These are phyloP conservation scores for Brassicogethes aeneus DNA, from an alignment of 2,888 invertebrate genomes.

Conservation along the genomic window DNA sequence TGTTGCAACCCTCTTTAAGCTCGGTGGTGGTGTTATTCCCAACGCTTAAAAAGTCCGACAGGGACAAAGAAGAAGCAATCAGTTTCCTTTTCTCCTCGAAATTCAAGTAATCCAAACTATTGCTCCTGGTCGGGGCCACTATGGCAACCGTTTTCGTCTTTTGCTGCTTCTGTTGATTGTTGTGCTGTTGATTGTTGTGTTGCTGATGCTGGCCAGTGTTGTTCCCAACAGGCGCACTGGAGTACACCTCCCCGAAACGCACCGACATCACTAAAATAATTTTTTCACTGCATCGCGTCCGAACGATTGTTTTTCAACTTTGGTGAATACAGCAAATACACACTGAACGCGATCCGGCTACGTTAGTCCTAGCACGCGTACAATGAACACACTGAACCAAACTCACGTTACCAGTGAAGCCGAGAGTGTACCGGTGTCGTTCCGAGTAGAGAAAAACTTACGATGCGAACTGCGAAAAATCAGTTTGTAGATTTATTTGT, in stretches of 20 bases:
- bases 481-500: no score
- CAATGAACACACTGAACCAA: no score
- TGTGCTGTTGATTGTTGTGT: conserved; percentile 5
- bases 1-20: conserved; percentile 31
- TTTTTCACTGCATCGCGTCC: no score
- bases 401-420: no score
- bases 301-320: no score
- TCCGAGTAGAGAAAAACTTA: no score
- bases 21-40: conserved; percentile 31
- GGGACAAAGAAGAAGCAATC: conserved; percentile 78
- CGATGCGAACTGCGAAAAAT: no score
- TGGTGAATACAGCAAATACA: no score
- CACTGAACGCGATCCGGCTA: no score
- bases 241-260: conserved; percentile 30
- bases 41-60: conserved; percentile 61
- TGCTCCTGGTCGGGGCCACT: conserved; percentile 65
- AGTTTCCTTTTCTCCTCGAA: conserved; percentile 86
- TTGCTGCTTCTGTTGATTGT: conserved; percentile 8
- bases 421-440: no score
- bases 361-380: no score
- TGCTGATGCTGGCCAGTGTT: conserved; percentile 12
- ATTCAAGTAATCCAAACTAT: conserved; percentile 81
- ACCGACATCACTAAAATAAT: conserved; percentile 26
- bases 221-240: conserved; percentile 25
- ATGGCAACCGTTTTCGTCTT: conserved; percentile 54